Conservation (phyloP, 1,140 invertebrate species). For the Idris sp. region DNA sequence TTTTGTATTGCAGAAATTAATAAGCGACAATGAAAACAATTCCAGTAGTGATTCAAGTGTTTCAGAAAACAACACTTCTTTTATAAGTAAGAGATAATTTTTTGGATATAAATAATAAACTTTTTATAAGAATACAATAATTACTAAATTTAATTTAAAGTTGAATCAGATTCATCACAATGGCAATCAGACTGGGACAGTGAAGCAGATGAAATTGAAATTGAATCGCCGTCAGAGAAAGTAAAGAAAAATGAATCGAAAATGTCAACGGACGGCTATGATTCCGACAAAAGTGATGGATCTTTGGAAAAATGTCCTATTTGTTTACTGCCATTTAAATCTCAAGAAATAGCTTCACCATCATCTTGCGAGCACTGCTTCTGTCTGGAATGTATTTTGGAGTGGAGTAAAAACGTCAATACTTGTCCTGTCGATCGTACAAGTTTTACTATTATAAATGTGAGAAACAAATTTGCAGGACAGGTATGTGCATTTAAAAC, state of each 20-base stretch:
- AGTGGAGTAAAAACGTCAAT: constrained; percentile 96
- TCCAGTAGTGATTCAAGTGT: constrained; percentile 58
- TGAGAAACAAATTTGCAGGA: constrained; percentile 83
- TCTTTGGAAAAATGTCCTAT: constrained; percentile 90
- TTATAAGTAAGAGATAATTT: constrained; percentile 49
- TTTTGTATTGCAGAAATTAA: constrained; percentile 63
- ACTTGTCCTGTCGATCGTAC: constrained; percentile 96
- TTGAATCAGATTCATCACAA: constrained; percentile 67
- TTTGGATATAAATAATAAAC: background rate
- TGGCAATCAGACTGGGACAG: constrained; percentile 75
- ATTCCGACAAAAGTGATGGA: constrained; percentile 82
- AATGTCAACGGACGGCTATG: constrained; percentile 39
- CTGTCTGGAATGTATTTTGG: constrained; percentile 91
- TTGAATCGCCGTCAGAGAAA: constrained; percentile 39
- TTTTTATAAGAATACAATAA: background rate
- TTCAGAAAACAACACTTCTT: constrained; percentile 51
- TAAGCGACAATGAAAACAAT: constrained; percentile 70
- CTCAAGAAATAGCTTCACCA: constrained; percentile 88
- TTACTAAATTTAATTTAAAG: constrained; percentile 26
- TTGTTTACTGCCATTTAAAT: constrained; percentile 84
- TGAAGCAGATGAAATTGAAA: constrained; percentile 45
- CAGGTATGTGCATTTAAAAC: constrained; percentile 77
- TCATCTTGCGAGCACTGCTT: constrained; percentile 93
- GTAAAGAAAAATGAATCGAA: constrained; percentile 15
- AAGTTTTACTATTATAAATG: constrained; percentile 88